These are phyloP conservation scores for Semaprochilodus insignis DNA, from an alignment of 2,797 vertebrate species.

Conservation along the genomic window DNA sequence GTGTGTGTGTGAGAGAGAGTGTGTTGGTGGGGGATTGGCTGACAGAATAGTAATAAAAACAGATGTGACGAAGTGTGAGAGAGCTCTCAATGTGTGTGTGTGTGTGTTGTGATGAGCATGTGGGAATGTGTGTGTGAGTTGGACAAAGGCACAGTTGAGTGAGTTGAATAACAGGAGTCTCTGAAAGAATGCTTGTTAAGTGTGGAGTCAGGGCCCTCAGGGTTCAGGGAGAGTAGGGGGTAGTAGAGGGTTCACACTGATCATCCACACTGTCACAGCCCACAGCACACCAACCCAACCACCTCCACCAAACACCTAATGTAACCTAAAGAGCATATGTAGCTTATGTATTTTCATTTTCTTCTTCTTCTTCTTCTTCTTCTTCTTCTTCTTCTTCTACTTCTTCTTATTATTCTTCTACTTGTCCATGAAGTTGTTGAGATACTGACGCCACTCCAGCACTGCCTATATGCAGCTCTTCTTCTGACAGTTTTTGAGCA, in stretches of 20 bases:
- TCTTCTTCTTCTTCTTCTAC: too few species aligned
- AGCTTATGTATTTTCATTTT: too few species aligned
- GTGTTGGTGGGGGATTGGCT: conserved; percentile 39
- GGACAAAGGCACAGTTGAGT: conserved; percentile 50
- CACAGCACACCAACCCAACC: not conserved
- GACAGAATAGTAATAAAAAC: conserved; percentile 54
- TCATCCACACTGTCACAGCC: conserved; percentile 5
- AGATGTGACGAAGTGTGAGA: conserved; percentile 58
- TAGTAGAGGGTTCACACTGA: conserved; percentile 8
- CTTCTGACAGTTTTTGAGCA: too few species aligned
- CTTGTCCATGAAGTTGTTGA: too few species aligned
- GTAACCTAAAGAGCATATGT: too few species aligned
- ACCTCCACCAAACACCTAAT: not conserved
- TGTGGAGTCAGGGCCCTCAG: conserved; percentile 30
- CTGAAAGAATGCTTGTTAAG: conserved; percentile 57
- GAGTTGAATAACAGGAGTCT: conserved; percentile 54
- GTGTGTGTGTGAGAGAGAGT: conserved; percentile 51
- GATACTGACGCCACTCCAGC: too few species aligned
- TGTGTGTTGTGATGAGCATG: conserved; percentile 40
- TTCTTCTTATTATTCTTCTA: too few species aligned
- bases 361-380: too few species aligned
- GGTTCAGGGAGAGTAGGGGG: conserved; percentile 16
- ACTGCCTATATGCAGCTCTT: too few species aligned
- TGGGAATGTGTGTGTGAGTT: conserved; percentile 57
- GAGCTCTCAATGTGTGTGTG: not conserved